Evolutionary conservation across 2,888 invertebrate species (phyloP).

Genomic region (Pomacea canaliculata): DNA sequence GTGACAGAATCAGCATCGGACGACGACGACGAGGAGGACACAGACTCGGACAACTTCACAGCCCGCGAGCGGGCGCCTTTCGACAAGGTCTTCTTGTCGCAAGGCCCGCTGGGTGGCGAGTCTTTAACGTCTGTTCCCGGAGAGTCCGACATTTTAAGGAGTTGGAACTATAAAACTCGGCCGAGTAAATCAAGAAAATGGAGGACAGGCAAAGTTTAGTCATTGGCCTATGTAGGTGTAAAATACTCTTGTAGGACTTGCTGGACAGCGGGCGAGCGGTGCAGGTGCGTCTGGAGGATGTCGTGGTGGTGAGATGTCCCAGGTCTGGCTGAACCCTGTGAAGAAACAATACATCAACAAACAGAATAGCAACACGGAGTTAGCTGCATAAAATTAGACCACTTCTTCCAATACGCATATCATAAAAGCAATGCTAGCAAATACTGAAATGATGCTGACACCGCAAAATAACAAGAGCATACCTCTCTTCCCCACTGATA

Average conservation of each 20-base stretch:
- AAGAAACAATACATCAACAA: not conserved
- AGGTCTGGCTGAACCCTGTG: conserved; percentile 26
- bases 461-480: too few species aligned
- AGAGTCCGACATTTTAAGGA: conserved; percentile 43
- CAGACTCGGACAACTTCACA: conserved; percentile 14
- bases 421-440: too few species aligned
- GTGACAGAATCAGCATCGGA: conserved; percentile 38
- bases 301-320: conserved; percentile 17
- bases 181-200: conserved; percentile 55
- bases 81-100: too few species aligned
- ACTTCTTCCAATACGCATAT: too few species aligned
- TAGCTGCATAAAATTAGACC: too few species aligned
- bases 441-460: too few species aligned
- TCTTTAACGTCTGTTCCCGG: conserved; percentile 27
- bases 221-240: conserved; percentile 59
- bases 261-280: conserved; percentile 5
- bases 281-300: conserved; percentile 6
- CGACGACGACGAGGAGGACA: conserved; percentile 30
- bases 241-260: conserved; percentile 26
- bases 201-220: conserved; percentile 57
- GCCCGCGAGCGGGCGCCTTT: not conserved
- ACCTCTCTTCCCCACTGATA: too few species aligned
- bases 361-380: too few species aligned
- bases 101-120: conserved; percentile 24
- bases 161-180: conserved; percentile 59